These are phyloP conservation scores for Mamestra brassicae DNA, from an alignment of 2,888 invertebrate species.

Conservation along the genomic window DNA sequence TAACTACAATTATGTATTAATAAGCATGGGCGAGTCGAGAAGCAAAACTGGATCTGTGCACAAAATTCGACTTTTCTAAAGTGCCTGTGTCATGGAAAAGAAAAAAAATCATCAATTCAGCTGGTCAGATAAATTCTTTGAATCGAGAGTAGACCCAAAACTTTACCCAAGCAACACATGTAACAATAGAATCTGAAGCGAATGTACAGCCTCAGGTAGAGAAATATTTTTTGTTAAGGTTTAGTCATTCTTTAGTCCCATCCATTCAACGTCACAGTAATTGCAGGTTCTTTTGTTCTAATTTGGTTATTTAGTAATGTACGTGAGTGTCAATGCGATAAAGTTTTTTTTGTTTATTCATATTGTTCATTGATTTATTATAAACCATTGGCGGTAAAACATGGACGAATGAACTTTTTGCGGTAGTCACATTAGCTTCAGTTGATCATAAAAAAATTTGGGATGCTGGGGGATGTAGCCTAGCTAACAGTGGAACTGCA, in stretches of 20 bases:
- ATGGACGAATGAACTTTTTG: slow-evolving; percentile 21
- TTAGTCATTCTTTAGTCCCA: slow-evolving; percentile 69
- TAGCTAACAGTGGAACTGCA: background rate
- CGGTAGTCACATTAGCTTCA: background rate
- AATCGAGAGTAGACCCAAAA: slow-evolving; percentile 39
- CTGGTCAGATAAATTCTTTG: slow-evolving; percentile 43
- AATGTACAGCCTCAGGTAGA: slow-evolving; percentile 83
- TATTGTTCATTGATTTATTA: slow-evolving; percentile 44
- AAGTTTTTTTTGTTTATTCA: slow-evolving; percentile 60
- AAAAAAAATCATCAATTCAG: slow-evolving; percentile 31
- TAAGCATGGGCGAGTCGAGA: background rate
- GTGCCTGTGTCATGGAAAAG: background rate
- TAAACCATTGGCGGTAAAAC: background rate
- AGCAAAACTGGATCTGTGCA: background rate
- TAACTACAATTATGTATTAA: background rate
- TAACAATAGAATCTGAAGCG: slow-evolving; percentile 76
- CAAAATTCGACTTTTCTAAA: background rate
- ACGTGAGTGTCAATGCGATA: slow-evolving; percentile 37
- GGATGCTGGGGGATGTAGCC: background rate
- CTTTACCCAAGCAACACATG: slow-evolving; percentile 51
- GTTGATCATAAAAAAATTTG: background rate
- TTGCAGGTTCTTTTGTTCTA: slow-evolving; percentile 73
- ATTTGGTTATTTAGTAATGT: slow-evolving; percentile 64
- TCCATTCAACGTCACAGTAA: slow-evolving; percentile 76
- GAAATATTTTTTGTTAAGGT: slow-evolving; percentile 69